Conservation (phyloP, 2,888 invertebrate species). For the Dolomedes plantarius region DNA sequence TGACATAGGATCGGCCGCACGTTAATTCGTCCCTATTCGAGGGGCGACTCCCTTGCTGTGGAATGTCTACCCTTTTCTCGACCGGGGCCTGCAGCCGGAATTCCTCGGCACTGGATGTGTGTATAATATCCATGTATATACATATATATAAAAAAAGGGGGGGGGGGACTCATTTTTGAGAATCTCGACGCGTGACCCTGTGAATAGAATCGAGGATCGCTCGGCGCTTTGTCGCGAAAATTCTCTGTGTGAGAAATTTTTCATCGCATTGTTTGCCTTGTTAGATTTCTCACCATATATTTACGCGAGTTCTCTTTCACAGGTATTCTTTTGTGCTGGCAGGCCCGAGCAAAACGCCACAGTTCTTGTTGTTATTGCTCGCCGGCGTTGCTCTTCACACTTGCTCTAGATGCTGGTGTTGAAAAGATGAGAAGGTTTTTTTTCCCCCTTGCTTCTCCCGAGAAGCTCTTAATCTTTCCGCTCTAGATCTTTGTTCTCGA, state of each 20-base stretch:
- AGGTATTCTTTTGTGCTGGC: background rate
- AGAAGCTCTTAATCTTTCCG: no score
- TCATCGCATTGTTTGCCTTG: slow-evolving; percentile 4
- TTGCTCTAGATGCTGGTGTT: background rate
- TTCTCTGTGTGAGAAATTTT: slow-evolving; percentile 4
- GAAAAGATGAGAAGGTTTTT: background rate
- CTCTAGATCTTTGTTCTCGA: background rate
- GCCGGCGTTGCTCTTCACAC: background rate
- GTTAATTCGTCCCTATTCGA: background rate
- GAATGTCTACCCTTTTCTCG: background rate
- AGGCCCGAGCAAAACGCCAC: background rate
- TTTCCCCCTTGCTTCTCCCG: no score
- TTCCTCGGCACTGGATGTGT: background rate
- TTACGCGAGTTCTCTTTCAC: background rate
- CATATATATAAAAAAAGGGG: background rate
- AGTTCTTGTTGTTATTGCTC: background rate
- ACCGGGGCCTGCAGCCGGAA: background rate
- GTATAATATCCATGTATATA: no score
- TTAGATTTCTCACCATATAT: slow-evolving; percentile 19
- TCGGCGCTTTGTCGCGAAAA: background rate
- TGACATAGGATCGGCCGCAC: background rate
- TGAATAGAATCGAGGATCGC: slow-evolving; percentile 9
- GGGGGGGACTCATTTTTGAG: background rate
- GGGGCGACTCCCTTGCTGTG: background rate
- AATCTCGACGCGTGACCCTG: background rate